Percentiles rank a stretch among this genome's conserved stretches.
phyloP scores from a whole-genome alignment of 2,113 vertebrate species.

The Hystrix cristata region DNA sequence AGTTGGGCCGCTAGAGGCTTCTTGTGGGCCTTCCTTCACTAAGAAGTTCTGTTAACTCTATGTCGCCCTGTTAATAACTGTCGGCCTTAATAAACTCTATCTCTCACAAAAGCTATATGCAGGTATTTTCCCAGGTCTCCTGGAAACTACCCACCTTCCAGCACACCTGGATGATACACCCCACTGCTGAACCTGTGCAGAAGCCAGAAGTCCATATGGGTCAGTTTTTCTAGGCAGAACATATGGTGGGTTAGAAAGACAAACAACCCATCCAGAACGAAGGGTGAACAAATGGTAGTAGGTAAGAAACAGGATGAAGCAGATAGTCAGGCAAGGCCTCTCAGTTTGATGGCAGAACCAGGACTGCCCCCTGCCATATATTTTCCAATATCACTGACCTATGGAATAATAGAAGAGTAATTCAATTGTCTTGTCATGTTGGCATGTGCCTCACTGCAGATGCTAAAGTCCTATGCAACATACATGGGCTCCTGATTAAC shows the following conservation, averaged over 20 bases:
- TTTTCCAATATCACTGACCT: neutral
- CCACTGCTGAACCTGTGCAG: neutral
- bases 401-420: neutral
- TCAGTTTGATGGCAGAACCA: neutral
- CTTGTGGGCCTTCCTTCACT: neutral
- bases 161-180: neutral
- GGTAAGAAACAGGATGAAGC: neutral
- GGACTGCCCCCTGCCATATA: neutral
- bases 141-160: neutral
- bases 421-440: rapidly evolving
- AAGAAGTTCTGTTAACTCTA: neutral
- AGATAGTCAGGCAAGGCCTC: neutral
- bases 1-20: neutral
- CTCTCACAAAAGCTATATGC: neutral
- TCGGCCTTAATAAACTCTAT: neutral
- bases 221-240: neutral
- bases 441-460: neutral
- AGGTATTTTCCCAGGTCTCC: neutral
- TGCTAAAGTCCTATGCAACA: neutral
- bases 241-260: neutral
- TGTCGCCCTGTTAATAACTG: neutral
- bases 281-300: neutral
- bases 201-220: neutral
- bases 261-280: neutral
- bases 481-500: neutral